phyloP scores from a whole-genome alignment of 2,888 invertebrate species.

The Pammene aurita region DNA sequence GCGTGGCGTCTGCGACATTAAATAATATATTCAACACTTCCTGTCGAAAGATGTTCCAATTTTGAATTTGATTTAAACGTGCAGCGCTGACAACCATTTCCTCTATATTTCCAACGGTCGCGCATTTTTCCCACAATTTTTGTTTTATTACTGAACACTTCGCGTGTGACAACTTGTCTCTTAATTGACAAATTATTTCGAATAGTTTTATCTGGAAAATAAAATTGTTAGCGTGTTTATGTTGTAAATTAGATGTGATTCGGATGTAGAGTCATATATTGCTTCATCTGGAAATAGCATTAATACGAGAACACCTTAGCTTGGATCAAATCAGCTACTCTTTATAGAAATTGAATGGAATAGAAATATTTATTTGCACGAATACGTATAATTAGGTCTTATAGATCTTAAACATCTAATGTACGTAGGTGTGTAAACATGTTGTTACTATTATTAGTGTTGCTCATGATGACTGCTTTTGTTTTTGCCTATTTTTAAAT shows the following conservation, averaged over 20 bases:
- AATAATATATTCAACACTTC: slow-evolving; percentile 75
- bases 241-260: slow-evolving; percentile 5
- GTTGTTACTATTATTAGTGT: no score
- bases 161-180: slow-evolving; percentile 51
- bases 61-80: slow-evolving; percentile 80
- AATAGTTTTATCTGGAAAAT: slow-evolving; percentile 26
- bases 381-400: no score
- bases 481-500: no score
- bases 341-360: no score
- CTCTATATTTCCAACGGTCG: slow-evolving; percentile 65
- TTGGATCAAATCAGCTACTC: background rate
- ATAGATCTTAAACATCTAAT: no score
- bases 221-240: slow-evolving; percentile 19
- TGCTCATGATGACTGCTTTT: no score
- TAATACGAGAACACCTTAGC: background rate
- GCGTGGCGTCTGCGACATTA: slow-evolving; percentile 62
- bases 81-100: slow-evolving; percentile 76
- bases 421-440: no score
- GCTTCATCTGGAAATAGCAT: background rate
- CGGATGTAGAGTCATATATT: background rate
- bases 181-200: slow-evolving; percentile 61
- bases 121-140: slow-evolving; percentile 62
- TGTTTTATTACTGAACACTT: slow-evolving; percentile 55
- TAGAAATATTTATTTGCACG: no score
- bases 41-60: slow-evolving; percentile 80